phyloP scores from a whole-genome alignment of 2,888 invertebrate genomes.

The Phorcus lineatus region DNA sequence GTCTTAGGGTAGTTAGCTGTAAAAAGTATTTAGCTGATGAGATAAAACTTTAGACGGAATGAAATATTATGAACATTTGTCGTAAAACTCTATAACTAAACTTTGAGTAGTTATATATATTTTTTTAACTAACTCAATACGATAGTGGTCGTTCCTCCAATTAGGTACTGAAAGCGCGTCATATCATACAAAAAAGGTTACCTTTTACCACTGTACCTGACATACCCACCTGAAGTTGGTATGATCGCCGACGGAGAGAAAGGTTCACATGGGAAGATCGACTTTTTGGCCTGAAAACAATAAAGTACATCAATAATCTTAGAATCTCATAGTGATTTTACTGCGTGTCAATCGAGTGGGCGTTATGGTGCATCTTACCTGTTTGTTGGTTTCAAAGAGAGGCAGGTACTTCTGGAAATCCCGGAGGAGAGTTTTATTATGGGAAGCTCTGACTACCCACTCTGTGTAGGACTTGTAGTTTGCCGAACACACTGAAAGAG shows the following conservation, averaged over 20 bases:
- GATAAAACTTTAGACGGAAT: too few species aligned
- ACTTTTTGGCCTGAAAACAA: neutral
- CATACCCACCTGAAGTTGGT: conserved; percentile 19
- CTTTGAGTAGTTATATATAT: too few species aligned
- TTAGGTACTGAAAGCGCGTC: too few species aligned
- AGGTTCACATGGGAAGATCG: conserved; percentile 9
- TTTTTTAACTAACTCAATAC: too few species aligned
- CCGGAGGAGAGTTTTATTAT: neutral
- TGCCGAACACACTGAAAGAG: neutral
- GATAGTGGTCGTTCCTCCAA: too few species aligned
- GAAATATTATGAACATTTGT: too few species aligned
- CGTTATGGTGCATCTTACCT: neutral
- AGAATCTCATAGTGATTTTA: neutral
- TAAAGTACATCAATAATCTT: neutral
- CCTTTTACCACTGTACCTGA: neutral
- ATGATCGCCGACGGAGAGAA: neutral
- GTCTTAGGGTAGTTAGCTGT: too few species aligned
- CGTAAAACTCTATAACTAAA: too few species aligned
- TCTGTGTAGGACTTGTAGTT: neutral
- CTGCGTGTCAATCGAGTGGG: neutral
- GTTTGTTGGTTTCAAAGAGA: neutral
- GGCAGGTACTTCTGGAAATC: neutral
- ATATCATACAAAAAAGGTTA: neutral
- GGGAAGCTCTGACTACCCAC: neutral
- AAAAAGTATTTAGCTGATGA: too few species aligned